Conservation (phyloP, 2,888 invertebrate species). For the Drosophila ustulata region DNA sequence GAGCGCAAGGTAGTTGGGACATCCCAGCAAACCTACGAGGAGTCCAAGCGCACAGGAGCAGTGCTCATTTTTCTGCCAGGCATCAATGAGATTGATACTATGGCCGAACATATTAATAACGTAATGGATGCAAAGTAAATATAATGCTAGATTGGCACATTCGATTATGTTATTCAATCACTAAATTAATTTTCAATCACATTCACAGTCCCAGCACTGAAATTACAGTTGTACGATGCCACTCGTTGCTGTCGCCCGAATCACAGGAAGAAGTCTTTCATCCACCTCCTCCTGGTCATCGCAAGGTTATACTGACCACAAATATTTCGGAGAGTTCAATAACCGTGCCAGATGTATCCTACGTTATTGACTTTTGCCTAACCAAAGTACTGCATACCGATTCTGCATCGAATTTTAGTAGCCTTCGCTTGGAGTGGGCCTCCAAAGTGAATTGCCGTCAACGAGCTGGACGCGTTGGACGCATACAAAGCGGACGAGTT, state of each 20-base stretch:
- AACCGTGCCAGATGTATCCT: slow-evolving; percentile 94
- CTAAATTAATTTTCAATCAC: neutral
- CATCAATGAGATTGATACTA: slow-evolving; percentile 91
- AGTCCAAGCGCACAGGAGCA: slow-evolving; percentile 84
- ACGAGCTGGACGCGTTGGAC: slow-evolving; percentile 95
- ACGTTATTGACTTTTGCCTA: slow-evolving; percentile 97
- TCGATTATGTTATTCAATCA: neutral
- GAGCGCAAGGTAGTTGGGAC: slow-evolving; percentile 57
- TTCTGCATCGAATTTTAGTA: slow-evolving; percentile 88
- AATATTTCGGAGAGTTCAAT: slow-evolving; percentile 97
- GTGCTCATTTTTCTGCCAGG: slow-evolving; percentile 96
- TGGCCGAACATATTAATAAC: slow-evolving; percentile 44
- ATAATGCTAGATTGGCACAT: neutral
- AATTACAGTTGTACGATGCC: slow-evolving; percentile 85
- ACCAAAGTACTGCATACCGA: slow-evolving; percentile 93
- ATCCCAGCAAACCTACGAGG: slow-evolving; percentile 78
- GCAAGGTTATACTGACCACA: slow-evolving; percentile 95
- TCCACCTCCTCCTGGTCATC: slow-evolving; percentile 78
- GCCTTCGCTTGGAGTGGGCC: slow-evolving; percentile 93
- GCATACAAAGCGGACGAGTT: slow-evolving; percentile 93
- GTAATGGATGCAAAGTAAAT: slow-evolving; percentile 46
- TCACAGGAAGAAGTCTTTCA: slow-evolving; percentile 89
- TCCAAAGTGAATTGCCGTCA: slow-evolving; percentile 95
- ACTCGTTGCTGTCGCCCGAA: slow-evolving; percentile 92
- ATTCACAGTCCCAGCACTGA: slow-evolving; percentile 43